Evolutionary conservation across 37 sponge, comb jelly and placozoan species (phyloP).

Genomic region (Beroe ovata): DNA sequence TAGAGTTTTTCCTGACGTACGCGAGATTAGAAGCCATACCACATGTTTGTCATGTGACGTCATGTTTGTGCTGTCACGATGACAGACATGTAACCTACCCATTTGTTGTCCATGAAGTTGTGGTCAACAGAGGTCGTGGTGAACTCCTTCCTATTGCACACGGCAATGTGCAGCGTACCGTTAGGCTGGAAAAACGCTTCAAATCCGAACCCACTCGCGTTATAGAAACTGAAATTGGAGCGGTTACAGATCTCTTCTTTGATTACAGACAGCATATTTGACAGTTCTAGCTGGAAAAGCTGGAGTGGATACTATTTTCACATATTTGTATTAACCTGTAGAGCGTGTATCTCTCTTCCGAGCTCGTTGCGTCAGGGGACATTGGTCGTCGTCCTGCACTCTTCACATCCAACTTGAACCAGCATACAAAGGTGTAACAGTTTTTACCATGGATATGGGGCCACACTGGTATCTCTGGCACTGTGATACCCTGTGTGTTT

Average conservation of each 20-base stretch:
- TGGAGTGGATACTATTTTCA: too few species aligned
- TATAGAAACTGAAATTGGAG: conserved; percentile 82
- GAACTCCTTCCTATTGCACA: conserved; percentile 54
- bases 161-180: conserved; percentile 59
- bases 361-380: conserved; percentile 3
- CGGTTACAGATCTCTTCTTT: too few species aligned
- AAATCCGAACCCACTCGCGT: conserved; percentile 77
- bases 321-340: conserved; percentile 54
- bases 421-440: conserved; percentile 67
- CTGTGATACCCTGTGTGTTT: conserved; percentile 61
- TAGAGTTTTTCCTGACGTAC: too few species aligned
- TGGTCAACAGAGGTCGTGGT: conserved; percentile 52
- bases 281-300: too few species aligned
- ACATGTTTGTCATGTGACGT: too few species aligned
- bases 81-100: too few species aligned
- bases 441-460: conserved; percentile 61
- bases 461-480: conserved; percentile 55
- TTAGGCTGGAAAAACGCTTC: conserved; percentile 81
- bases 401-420: conserved; percentile 54
- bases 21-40: too few species aligned
- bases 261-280: too few species aligned
- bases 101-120: conserved; percentile 67
- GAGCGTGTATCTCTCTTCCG: conserved; percentile 30
- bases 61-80: too few species aligned
- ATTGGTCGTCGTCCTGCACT: conserved; percentile 25